These are phyloP conservation scores for Enteromius fasciolatus DNA, from an alignment of 2,797 vertebrate species.

Conservation along the genomic window DNA sequence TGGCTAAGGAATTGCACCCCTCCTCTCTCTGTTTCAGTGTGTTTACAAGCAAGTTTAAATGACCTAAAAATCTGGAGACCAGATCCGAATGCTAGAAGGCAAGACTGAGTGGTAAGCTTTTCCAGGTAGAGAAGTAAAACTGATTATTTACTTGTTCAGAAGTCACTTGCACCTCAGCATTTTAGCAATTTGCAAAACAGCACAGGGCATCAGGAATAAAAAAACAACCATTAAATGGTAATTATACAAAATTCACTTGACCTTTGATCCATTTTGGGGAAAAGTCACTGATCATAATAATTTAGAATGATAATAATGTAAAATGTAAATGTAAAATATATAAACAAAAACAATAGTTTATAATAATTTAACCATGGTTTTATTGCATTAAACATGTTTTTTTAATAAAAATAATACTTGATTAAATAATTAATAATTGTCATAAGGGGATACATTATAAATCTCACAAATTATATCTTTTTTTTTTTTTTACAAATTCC, in stretches of 20 bases:
- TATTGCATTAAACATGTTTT: neutral
- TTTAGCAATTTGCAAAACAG: neutral
- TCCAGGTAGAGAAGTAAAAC: neutral
- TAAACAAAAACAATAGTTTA: neutral
- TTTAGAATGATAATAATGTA: neutral
- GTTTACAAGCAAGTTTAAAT: conserved; percentile 64
- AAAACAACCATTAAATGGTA: neutral
- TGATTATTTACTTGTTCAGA: neutral
- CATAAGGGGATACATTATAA: neutral
- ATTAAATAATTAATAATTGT: neutral
- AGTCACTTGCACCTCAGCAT: neutral
- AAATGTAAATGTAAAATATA: neutral
- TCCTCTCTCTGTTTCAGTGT: conserved; percentile 41
- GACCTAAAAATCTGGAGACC: conserved; percentile 77
- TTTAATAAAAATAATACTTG: no score
- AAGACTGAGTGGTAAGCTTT: conserved; percentile 40
- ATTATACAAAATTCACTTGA: neutral
- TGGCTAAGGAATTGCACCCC: conserved; percentile 63
- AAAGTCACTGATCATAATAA: neutral
- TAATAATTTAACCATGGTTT: neutral
- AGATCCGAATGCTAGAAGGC: conserved; percentile 66
- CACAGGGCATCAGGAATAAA: neutral
- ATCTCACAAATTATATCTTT: neutral
- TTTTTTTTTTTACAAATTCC: neutral
- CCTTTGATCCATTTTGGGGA: neutral